Conservation (phyloP, 2,888 invertebrate genomes). For the Prosapia bicincta region DNA sequence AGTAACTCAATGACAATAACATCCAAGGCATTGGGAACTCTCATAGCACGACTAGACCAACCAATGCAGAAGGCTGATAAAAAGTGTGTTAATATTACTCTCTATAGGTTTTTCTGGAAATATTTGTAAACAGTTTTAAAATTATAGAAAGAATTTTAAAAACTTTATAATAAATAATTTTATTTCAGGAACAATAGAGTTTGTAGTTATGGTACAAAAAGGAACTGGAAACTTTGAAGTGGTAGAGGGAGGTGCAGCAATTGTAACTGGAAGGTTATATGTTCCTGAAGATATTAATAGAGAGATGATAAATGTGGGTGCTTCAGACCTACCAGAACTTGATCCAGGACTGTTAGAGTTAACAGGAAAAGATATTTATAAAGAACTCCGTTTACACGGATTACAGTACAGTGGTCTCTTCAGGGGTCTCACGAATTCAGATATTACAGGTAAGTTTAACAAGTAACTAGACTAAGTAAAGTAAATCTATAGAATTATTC, state of each 20-base stretch:
- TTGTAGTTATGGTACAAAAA: slow-evolving; percentile 57
- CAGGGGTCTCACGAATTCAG: slow-evolving; percentile 56
- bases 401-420: slow-evolving; percentile 58
- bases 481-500: neutral
- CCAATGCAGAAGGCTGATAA: too few relatives aligned
- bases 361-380: slow-evolving; percentile 49
- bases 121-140: too few relatives aligned
- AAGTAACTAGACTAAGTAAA: too few relatives aligned
- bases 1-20: too few relatives aligned
- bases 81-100: too few relatives aligned
- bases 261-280: slow-evolving; percentile 67
- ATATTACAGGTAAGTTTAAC: slow-evolving; percentile 49
- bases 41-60: too few relatives aligned
- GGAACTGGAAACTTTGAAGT: slow-evolving; percentile 59
- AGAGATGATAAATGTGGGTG: slow-evolving; percentile 51
- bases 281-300: slow-evolving; percentile 54
- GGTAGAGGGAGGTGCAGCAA: slow-evolving; percentile 63
- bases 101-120: too few relatives aligned
- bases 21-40: too few relatives aligned
- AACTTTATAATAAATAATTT: neutral
- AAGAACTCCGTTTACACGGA: slow-evolving; percentile 51
- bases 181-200: slow-evolving; percentile 45
- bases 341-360: slow-evolving; percentile 51
- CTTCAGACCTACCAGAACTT: slow-evolving; percentile 45
- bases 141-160: too few relatives aligned